Percentiles rank a stretch among this genome's conserved stretches.
These are phyloP conservation scores for Papilio protenor DNA, from an alignment of 2,888 invertebrate species.

Conservation along the genomic window DNA sequence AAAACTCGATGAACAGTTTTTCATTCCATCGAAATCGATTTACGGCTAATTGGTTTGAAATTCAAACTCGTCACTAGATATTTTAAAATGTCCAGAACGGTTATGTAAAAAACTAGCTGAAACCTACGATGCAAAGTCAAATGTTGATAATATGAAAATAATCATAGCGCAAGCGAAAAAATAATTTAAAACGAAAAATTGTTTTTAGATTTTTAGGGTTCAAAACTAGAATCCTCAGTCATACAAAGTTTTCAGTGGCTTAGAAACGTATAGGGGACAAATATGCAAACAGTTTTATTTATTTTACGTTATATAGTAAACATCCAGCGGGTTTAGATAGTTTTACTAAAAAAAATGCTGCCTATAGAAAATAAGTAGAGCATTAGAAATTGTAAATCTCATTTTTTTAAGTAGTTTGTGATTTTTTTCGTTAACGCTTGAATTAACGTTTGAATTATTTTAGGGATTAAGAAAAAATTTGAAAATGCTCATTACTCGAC, in stretches of 20 bases:
- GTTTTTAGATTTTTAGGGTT: no score
- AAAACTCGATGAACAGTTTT: slow-evolving; percentile 17
- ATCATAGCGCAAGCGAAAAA: no score
- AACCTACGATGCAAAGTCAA: not conserved
- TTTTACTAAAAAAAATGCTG: not conserved
- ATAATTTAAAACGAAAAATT: no score
- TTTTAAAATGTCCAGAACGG: slow-evolving; percentile 1
- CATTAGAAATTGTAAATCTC: no score
- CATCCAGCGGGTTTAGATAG: no score
- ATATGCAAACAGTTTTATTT: not conserved
- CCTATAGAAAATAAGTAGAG: not conserved
- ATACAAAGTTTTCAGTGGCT: not conserved
- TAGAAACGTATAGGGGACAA: not conserved
- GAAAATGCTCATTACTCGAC: not conserved
- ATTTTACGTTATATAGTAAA: not conserved
- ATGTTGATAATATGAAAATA: no score
- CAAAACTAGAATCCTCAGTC: no score
- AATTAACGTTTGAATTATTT: not conserved
- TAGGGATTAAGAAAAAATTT: not conserved
- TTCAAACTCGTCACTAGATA: slow-evolving; percentile 33
- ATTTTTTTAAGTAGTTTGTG: no score
- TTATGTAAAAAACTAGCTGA: not conserved
- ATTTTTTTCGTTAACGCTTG: no score
- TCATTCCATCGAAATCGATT: slow-evolving; percentile 24
- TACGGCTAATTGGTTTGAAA: slow-evolving; percentile 31